These are phyloP conservation scores for Adelges cooleyi DNA, from an alignment of 1,140 invertebrate species.

Conservation along the genomic window DNA sequence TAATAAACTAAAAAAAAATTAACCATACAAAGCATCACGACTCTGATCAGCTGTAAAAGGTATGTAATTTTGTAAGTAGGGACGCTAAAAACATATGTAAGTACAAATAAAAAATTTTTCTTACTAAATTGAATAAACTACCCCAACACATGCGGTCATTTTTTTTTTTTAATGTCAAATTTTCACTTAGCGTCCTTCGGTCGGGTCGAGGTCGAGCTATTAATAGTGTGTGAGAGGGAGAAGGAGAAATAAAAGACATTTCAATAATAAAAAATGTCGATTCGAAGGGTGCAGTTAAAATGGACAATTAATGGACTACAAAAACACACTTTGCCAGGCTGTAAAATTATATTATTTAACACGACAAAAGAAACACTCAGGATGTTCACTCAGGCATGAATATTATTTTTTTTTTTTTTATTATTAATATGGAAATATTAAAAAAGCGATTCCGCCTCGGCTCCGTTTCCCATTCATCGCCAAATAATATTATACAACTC, in stretches of 20 bases:
- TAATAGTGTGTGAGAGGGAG: no score
- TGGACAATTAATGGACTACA: not conserved
- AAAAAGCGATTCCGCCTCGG: not conserved
- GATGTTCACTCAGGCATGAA: not conserved
- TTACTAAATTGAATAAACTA: no score
- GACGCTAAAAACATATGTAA: no score
- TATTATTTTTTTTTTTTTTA: not conserved
- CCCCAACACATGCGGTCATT: no score
- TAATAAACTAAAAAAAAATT: no score
- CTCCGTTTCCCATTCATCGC: no score
- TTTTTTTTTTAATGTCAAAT: no score
- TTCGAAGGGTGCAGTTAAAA: not conserved
- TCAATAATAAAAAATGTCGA: not conserved
- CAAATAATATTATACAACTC: no score
- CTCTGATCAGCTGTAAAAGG: not conserved
- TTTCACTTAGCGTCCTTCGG: no score
- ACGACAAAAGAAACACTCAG: not conserved
- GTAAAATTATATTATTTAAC: not conserved
- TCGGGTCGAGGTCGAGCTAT: no score
- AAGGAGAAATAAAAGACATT: not conserved
- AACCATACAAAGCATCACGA: no score
- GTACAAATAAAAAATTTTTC: no score
- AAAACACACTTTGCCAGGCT: not conserved
- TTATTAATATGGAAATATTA: not conserved
- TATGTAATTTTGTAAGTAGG: not conserved